Percentiles rank a stretch among this genome's conserved stretches.
These are phyloP conservation scores for Phocoena phocoena DNA, from an alignment of 2,113 vertebrate species.

Conservation along the genomic window DNA sequence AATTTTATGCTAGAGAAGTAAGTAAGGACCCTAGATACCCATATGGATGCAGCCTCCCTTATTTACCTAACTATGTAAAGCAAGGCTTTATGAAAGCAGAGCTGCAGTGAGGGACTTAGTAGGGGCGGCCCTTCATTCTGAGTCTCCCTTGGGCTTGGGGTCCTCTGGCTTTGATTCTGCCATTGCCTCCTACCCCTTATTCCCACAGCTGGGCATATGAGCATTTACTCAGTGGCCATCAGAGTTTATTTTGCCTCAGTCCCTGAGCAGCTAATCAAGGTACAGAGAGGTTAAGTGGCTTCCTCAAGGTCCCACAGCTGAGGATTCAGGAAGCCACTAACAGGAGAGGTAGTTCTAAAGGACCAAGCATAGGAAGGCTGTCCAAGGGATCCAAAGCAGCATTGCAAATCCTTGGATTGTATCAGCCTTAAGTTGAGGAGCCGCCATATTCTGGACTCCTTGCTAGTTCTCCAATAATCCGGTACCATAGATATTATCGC, in stretches of 20 bases:
- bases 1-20: not conserved
- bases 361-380: not conserved
- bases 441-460: not conserved
- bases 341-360: not conserved
- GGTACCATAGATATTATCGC: not conserved
- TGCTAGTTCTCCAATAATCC: not conserved
- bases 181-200: not conserved
- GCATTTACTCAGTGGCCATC: not conserved
- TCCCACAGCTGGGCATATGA: not conserved
- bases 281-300: not conserved
- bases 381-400: not conserved
- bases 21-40: not conserved
- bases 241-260: not conserved
- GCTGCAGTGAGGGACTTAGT: not conserved
- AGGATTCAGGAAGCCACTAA: not conserved
- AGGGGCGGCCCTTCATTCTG: too few species aligned
- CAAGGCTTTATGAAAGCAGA: not conserved
- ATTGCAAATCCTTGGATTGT: not conserved
- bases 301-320: not conserved
- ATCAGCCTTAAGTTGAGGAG: not conserved
- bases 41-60: not conserved
- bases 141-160: not conserved
- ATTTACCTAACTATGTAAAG: not conserved
- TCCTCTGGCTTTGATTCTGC: not conserved
- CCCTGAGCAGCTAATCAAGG: not conserved